Percentiles rank a stretch among this genome's conserved stretches.
These are phyloP conservation scores for Pseudochirops cupreus DNA, from an alignment of 2,797 vertebrate genomes.

Conservation along the genomic window DNA sequence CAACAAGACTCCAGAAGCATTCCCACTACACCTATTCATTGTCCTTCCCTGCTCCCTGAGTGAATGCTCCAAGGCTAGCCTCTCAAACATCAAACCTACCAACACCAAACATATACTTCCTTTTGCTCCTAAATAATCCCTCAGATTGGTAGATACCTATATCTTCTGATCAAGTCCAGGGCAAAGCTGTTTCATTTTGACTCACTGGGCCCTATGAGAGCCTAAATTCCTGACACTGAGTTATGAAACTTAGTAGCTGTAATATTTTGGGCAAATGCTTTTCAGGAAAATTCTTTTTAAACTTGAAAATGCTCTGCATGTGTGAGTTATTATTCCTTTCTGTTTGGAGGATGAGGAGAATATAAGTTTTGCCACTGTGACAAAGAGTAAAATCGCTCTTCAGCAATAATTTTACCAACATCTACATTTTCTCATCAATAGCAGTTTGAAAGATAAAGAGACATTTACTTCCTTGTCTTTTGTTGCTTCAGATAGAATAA, in stretches of 20 bases:
- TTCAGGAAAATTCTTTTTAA: neutral
- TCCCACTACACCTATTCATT: neutral
- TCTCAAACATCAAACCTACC: neutral
- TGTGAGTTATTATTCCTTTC: neutral
- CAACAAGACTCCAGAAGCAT: neutral
- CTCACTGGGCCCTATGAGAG: neutral
- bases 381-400: neutral
- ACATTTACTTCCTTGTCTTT: neutral
- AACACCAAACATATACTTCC: neutral
- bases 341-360: neutral
- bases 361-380: neutral
- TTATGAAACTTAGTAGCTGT: neutral
- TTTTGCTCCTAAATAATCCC: neutral
- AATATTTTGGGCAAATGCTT: neutral
- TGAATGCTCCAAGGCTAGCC: neutral
- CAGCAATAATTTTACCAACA: neutral
- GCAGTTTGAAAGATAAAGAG: neutral
- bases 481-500: neutral
- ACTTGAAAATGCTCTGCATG: neutral
- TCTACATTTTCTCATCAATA: neutral
- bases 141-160: neutral
- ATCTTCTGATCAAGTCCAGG: neutral
- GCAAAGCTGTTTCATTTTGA: neutral
- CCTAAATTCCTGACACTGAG: neutral
- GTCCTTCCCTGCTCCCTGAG: neutral